These are phyloP conservation scores for Wiebesia pumilae DNA, from an alignment of 1,140 invertebrate genomes.

Conservation along the genomic window DNA sequence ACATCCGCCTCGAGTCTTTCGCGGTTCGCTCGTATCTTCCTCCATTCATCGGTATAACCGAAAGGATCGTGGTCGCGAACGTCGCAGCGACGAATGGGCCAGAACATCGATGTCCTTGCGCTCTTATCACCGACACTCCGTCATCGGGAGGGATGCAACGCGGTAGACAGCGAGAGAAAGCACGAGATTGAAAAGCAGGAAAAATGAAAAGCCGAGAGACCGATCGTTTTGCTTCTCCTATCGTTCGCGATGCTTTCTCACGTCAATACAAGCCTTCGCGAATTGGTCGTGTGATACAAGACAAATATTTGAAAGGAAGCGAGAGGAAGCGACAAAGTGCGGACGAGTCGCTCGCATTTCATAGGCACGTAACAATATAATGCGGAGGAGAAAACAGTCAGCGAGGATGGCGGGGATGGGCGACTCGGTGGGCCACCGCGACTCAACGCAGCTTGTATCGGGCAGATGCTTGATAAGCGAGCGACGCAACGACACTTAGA, in stretches of 20 bases:
- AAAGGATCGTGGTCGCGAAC: not conserved
- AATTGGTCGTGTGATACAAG: too few relatives aligned
- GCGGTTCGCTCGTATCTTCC: not conserved
- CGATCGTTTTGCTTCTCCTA: not conserved
- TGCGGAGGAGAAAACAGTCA: not conserved
- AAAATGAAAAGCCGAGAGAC: not conserved
- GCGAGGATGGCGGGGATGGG: not conserved
- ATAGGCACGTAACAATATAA: not conserved
- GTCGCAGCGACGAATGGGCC: not conserved
- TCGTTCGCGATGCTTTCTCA: not conserved
- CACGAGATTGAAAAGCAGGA: too few relatives aligned
- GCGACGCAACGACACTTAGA: not conserved
- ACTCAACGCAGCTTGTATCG: not conserved
- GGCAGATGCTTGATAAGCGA: constrained; percentile 17
- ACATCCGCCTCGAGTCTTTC: not conserved
- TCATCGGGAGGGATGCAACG: not conserved
- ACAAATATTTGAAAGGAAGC: constrained; percentile 39
- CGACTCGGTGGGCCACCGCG: not conserved
- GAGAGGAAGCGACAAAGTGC: not conserved
- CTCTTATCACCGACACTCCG: not conserved
- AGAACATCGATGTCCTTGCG: not conserved
- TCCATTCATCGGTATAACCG: not conserved
- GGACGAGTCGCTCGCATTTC: not conserved
- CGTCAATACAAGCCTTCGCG: constrained; percentile 6
- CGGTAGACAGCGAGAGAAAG: not conserved